Base-by-base conservation (phyloP, 2,797 vertebrate species). In the Anguilla anguilla region DNA sequence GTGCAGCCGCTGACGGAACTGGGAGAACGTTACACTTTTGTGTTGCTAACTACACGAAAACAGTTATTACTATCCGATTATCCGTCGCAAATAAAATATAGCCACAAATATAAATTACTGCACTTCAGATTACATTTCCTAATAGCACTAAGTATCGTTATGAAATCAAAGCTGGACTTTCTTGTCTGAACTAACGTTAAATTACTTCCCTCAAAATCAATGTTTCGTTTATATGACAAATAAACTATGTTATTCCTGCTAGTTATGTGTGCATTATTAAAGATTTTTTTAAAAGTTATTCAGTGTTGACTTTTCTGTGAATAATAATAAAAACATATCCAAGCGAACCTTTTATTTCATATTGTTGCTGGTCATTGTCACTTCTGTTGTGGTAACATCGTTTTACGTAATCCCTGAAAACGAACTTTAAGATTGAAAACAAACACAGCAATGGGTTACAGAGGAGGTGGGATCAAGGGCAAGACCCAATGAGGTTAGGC, bases 351-450 rank as follows among this genome's bases (percentile, higher is more conserved):
- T 11, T 77, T 53, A 9, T 53, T 9, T 53, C 51, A 39, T 77
- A 77, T 77, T 39, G 74, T 77, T 43, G 74, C 28, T 79, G 74
- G 39, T 79, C 35, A 79, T 17, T 79, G 35, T 79, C 15, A 79
- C 35, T 39, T 82, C 22, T 82, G 79, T 11, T 51, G 22, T 82
- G 43, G 79, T 22, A 82, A 51, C 46, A 49, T 79, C 15, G 74
- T 43, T 17, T 46, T 25, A 81, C 43, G 39, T 46, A 22, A 81
- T 81, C 17, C 6, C 22, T 5, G 46, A 46, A 43, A 46, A 43
- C 7, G 39, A 22, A 79, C 5, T 15, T 43, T 79, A 28, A 72
- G 39, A 43, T 22, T 43, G 35, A 51, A n/a, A 82, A n/a, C 74
- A 43, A 79, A 46, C 31, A 77, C 35, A 79, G 31, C 39, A 17